Conservation (phyloP, 1,140 invertebrate genomes). For the Melipona quadrifasciata region DNA sequence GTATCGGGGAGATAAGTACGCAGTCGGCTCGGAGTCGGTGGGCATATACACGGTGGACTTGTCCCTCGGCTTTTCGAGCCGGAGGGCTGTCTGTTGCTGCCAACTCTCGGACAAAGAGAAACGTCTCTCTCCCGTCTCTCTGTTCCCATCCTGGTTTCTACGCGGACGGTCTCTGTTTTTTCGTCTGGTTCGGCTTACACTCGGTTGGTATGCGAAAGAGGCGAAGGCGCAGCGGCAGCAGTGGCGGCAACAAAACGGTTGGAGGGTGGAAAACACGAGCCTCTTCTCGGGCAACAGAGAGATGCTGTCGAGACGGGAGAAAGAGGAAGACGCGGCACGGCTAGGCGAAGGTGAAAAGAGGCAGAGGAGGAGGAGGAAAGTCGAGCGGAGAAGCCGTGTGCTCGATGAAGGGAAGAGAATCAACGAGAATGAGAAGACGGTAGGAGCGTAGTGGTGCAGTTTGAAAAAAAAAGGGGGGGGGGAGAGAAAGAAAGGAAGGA, state of each 20-base stretch:
- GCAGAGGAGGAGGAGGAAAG: background rate
- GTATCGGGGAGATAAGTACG: background rate
- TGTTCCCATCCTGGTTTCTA: background rate
- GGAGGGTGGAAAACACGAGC: background rate
- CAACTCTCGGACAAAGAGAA: constrained; percentile 41
- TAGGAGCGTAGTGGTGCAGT: too few relatives aligned
- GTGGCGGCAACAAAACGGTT: constrained; percentile 10
- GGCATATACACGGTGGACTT: constrained; percentile 29
- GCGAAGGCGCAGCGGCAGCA: constrained; percentile 43
- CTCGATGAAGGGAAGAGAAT: constrained; percentile 17
- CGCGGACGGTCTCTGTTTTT: background rate
- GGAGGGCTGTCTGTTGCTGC: constrained; percentile 43
- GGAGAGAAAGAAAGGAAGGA: background rate
- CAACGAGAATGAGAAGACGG: background rate
- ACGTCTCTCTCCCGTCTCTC: constrained; percentile 10
- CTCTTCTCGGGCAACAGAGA: background rate
- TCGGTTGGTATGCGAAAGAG: background rate
- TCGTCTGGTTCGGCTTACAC: background rate
- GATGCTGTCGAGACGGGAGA: constrained; percentile 3
- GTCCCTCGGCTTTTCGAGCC: constrained; percentile 24
- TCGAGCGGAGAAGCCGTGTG: background rate
- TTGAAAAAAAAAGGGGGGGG: constrained; percentile 13
- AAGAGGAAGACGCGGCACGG: constrained; percentile 38
- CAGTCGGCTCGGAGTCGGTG: constrained; percentile 11
- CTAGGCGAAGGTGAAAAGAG: background rate